A percentile compares a stretch with the other conserved stretches of the same genome.
These are phyloP conservation scores for Diachrysia chrysitis DNA, from an alignment of 2,888 invertebrate species.

Conservation along the genomic window DNA sequence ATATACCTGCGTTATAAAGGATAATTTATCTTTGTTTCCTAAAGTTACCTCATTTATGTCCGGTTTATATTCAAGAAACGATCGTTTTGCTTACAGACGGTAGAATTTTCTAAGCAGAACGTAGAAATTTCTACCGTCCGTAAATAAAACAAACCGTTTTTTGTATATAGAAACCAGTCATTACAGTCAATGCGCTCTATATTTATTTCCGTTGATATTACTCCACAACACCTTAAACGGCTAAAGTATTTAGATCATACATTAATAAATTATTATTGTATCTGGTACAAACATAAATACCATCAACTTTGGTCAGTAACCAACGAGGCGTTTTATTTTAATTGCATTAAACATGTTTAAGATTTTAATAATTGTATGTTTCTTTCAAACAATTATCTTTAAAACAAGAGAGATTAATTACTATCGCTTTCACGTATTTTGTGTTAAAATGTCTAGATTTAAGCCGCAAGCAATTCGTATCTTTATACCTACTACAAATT, in stretches of 20 bases:
- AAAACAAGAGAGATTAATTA: not conserved
- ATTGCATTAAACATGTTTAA: not conserved
- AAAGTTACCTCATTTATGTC: not conserved
- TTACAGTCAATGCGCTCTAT: not conserved
- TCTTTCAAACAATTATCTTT: constrained; percentile 1
- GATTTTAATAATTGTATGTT: not conserved
- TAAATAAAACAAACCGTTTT: too few relatives aligned
- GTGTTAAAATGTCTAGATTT: not conserved
- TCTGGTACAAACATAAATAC: not conserved
- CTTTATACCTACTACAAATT: not conserved
- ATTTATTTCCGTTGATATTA: not conserved
- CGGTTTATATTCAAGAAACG: too few relatives aligned
- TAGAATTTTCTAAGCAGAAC: too few relatives aligned
- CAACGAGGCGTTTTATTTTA: constrained; percentile 1
- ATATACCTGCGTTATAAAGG: too few relatives aligned
- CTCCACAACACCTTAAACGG: not conserved
- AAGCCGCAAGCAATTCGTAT: not conserved
- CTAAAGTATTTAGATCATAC: constrained; percentile 1
- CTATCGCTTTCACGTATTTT: not conserved
- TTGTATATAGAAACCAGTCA: too few relatives aligned
- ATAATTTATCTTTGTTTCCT: not conserved
- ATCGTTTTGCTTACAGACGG: too few relatives aligned
- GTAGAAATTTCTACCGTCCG: too few relatives aligned
- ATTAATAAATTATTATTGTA: not conserved
- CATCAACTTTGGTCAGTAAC: not conserved